Evolutionary conservation across 2,888 invertebrate species (phyloP).

Genomic region (Nomada flava): DNA sequence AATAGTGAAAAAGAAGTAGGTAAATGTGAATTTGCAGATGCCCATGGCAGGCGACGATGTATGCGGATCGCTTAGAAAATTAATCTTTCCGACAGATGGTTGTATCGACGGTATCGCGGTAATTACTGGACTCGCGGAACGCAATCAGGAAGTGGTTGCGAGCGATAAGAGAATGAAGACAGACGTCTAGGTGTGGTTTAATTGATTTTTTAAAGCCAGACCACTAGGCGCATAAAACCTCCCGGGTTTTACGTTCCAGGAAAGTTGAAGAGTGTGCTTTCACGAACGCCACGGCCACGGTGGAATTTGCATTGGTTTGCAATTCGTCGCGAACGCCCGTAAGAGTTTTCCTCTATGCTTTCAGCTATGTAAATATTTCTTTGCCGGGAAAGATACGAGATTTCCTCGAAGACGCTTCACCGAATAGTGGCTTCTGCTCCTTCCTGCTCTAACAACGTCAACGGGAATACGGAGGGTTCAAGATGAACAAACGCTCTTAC

Average conservation of each 20-base stretch:
- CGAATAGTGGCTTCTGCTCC: constrained; percentile 49
- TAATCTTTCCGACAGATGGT: constrained; percentile 17
- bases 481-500: constrained; percentile 51
- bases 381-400: constrained; percentile 55
- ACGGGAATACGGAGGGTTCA: constrained; percentile 39
- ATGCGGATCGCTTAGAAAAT: constrained; percentile 25
- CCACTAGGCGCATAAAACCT: constrained; percentile 10
- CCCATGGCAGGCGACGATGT: constrained; percentile 1
- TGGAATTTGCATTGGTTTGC: constrained; percentile 77
- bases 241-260: constrained; percentile 25
- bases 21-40: constrained; percentile 28
- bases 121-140: constrained; percentile 5
- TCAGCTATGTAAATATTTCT: constrained; percentile 73
- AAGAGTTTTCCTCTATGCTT: constrained; percentile 72
- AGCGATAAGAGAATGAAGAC: constrained; percentile 26
- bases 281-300: constrained; percentile 66
- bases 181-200: constrained; percentile 38
- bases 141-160: neutral
- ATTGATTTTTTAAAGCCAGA: constrained; percentile 45
- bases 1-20: constrained; percentile 7
- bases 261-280: constrained; percentile 52
- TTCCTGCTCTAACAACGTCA: constrained; percentile 51
- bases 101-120: constrained; percentile 35
- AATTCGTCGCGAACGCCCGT: constrained; percentile 72
- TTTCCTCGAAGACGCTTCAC: constrained; percentile 48